Evolutionary conservation across 1,140 invertebrate genomes (phyloP), one percentile per base, ranked within the genome.

Genomic region (Eubasilissa regina): DNA sequence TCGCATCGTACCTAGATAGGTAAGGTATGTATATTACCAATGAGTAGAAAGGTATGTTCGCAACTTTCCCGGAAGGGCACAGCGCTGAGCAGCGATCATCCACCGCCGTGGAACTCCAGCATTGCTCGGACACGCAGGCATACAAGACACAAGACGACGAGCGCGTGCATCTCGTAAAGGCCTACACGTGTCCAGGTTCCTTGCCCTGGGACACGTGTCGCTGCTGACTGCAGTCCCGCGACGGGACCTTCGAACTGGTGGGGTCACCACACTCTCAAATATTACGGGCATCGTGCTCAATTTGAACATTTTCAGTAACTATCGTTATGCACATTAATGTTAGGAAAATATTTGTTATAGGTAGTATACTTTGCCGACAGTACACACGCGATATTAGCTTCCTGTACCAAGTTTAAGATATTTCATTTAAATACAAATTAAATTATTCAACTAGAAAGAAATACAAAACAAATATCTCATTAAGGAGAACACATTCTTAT

Each of bases 191-290:
- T 81, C 45, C n/a, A 77, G 62, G 80, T 74, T 81, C 75, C 77
- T 79, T 79, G 80, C 72, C 80, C 80, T 79, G 60, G 55, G 77
- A 15, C 80, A 81, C 80, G 80, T 81, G 80, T 79, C 80, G 77
- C 44, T 19, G 75, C 44, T 47, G 64, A 68, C 79, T 70, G 80
- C 80, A 81, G 77, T 78, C 77, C 80, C 80, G 66, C 43, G 21
- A 60, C 53, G 48, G 58, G 55, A 58, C 17, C 21, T 25, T 21
- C 35, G 25, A 13, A 64, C 19, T 44, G 68, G 48, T 45, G 9
- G 43, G 45, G 45, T 25, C 66, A 19, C 25, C 25, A 35, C 25
- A 35, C 25, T 35, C 25, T 35, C 25, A 6, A 35, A 10, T 21
- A 8, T 15, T 58, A 19, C 15, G 4, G 55, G 15, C 55, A 58